Percentiles rank a stretch among this genome's conserved stretches.
Conservation (phyloP, 2,113 vertebrate species). For the Tylochromis polylepis region DNA sequence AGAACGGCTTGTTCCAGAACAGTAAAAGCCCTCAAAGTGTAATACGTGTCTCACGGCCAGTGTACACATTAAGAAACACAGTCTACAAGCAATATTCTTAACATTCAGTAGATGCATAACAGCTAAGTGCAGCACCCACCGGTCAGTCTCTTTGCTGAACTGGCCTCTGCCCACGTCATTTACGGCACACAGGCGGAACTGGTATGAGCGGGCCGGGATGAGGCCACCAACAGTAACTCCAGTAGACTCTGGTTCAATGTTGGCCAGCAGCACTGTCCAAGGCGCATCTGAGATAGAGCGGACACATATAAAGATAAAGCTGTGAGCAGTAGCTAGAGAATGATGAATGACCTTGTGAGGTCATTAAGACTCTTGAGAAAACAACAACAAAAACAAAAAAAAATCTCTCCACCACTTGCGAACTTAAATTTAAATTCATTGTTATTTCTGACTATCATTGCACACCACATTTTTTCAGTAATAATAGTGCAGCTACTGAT, state of each 20-base stretch:
- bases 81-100: background rate
- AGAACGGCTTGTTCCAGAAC: constrained; percentile 17
- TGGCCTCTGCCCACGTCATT: constrained; percentile 95
- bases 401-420: background rate
- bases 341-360: background rate
- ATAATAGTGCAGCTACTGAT: constrained; percentile 25
- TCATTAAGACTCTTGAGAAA: background rate
- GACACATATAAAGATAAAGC: background rate
- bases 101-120: background rate
- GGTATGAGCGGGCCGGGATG: constrained; percentile 91
- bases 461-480: constrained; percentile 10
- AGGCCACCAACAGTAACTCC: constrained; percentile 82
- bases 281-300: constrained; percentile 78
- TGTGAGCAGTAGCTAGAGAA: background rate
- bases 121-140: constrained; percentile 69
- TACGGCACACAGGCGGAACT: constrained; percentile 91
- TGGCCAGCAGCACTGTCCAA: constrained; percentile 88
- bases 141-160: constrained; percentile 93
- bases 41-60: background rate
- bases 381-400: background rate
- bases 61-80: background rate
- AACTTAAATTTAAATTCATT: constrained; percentile 6
- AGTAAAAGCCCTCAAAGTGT: constrained; percentile 13
- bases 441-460: constrained; percentile 1
- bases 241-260: constrained; percentile 82